Evolutionary conservation across 2,113 vertebrate genomes (phyloP).

Genomic region (Lipophrys pholis): DNA sequence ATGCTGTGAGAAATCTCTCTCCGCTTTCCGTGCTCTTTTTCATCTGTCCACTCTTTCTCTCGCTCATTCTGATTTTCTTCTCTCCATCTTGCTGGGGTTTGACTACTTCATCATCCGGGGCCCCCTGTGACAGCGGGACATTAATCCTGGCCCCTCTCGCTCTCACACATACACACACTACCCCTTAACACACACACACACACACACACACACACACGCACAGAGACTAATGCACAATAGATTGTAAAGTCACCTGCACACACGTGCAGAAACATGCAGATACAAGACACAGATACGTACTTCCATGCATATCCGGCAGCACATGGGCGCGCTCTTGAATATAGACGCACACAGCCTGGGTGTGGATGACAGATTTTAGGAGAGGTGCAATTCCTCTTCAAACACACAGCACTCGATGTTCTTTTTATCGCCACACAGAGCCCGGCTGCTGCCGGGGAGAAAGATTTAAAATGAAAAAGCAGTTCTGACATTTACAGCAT

Average conservation of each 20-base stretch:
- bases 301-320: neutral
- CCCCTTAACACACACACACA: neutral
- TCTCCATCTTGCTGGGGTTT: conserved; percentile 61
- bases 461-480: conserved; percentile 57
- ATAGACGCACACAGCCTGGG: conserved; percentile 11
- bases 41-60: conserved; percentile 23
- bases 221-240: neutral
- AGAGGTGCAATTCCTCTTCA: conserved; percentile 47
- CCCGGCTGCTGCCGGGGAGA: conserved; percentile 6
- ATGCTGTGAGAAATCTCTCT: conserved; percentile 18
- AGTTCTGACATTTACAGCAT: conserved; percentile 58
- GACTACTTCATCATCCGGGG: conserved; percentile 76
- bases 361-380: conserved; percentile 42
- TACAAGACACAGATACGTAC: neutral
- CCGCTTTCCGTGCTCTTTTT: conserved; percentile 28
- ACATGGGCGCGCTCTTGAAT: neutral
- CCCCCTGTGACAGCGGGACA: conserved; percentile 63
- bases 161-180: neutral
- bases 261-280: neutral
- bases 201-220: neutral
- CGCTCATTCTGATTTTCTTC: conserved; percentile 42
- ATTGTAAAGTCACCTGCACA: conserved; percentile 14
- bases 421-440: conserved; percentile 41
- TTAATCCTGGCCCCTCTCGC: conserved; percentile 66
- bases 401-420: conserved; percentile 33